phyloP scores from a whole-genome alignment of 2,113 vertebrate species.

The Cottus gobio region DNA sequence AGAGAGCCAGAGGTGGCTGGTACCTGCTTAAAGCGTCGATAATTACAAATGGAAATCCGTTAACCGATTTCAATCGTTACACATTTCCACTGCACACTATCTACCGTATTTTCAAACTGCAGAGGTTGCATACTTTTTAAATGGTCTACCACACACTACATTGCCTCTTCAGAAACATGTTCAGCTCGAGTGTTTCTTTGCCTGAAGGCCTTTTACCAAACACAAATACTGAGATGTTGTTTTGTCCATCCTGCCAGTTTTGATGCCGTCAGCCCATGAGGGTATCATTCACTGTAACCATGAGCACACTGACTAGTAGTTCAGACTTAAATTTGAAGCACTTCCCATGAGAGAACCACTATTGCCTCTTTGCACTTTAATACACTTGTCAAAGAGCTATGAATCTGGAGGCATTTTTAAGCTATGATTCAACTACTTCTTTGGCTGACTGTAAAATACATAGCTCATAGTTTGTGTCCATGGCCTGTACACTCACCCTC shows the following conservation, averaged over 20 bases:
- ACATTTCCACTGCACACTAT: neutral
- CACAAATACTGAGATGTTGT: slow-evolving; percentile 11
- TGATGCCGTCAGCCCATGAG: slow-evolving; percentile 20
- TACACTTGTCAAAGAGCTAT: slow-evolving; percentile 7
- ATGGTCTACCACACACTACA: neutral
- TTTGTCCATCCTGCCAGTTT: slow-evolving; percentile 25
- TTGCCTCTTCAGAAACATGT: slow-evolving; percentile 17
- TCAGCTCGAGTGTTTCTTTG: slow-evolving; percentile 2
- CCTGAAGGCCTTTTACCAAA: slow-evolving; percentile 1
- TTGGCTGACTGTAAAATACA: slow-evolving; percentile 7
- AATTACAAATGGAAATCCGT: neutral
- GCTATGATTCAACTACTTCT: slow-evolving; percentile 4
- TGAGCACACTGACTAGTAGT: slow-evolving; percentile 19
- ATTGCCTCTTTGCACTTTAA: slow-evolving; percentile 26
- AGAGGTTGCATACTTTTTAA: slow-evolving; percentile 8
- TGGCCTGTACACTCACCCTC: neutral
- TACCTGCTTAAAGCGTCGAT: neutral
- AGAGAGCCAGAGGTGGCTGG: slow-evolving; percentile 1
- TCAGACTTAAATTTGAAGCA: slow-evolving; percentile 36
- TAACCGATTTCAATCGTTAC: neutral
- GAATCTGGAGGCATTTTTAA: slow-evolving; percentile 4
- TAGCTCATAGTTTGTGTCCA: neutral
- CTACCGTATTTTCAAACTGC: neutral
- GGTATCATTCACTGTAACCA: slow-evolving; percentile 31
- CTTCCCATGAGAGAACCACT: slow-evolving; percentile 23